These are phyloP conservation scores for Catalaphyllia jardinei DNA, from an alignment of 64 coral and sea anemone genomes.

Conservation along the genomic window DNA sequence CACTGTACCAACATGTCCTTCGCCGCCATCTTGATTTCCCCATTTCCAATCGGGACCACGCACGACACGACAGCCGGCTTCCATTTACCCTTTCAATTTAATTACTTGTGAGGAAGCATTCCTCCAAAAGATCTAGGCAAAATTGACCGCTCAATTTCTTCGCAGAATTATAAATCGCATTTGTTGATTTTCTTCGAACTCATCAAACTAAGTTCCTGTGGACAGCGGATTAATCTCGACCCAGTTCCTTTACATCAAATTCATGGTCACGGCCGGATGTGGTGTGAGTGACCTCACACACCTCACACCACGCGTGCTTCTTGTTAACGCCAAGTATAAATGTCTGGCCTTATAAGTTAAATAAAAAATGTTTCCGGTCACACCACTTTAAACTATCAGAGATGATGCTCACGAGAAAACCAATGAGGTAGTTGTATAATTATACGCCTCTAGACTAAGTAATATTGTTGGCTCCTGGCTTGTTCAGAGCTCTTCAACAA, in stretches of 20 bases:
- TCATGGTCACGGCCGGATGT: conserved; percentile 21
- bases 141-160: not conserved
- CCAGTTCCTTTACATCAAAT: not conserved
- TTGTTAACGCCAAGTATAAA: too few species aligned
- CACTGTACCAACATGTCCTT: conserved; percentile 89
- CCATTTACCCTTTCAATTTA: conserved; percentile 54
- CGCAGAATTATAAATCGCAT: conserved; percentile 13
- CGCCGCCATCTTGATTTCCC: conserved; percentile 96
- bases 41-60: conserved; percentile 94
- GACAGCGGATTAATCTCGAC: conserved; percentile 18
- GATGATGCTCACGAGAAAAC: too few species aligned
- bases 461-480: too few species aligned
- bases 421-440: too few species aligned
- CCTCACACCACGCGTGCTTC: too few species aligned
- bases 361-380: too few species aligned
- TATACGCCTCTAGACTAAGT: too few species aligned
- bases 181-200: conserved; percentile 22
- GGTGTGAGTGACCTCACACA: not conserved
- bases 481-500: too few species aligned
- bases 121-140: not conserved
- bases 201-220: not conserved
- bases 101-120: not conserved
- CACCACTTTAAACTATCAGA: too few species aligned
- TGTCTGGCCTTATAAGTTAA: too few species aligned
- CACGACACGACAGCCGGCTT: conserved; percentile 81